Base-by-base conservation (phyloP, 2,888 invertebrate genomes). In the Dugesia japonica region DNA sequence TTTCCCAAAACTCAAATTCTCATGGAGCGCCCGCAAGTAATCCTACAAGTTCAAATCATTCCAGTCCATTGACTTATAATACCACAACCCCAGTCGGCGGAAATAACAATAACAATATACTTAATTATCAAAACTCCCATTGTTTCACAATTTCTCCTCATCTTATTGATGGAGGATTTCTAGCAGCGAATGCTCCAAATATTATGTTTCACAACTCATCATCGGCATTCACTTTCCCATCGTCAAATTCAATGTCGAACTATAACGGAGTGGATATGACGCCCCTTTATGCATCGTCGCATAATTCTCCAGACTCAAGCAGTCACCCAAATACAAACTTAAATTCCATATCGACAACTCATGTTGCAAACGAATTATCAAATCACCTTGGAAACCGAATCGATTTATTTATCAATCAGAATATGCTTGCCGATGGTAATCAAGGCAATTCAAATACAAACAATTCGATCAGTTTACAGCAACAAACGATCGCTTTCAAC, bases 391-490 rank as follows among this genome's bases (percentile, higher is more conserved):
- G 56, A 9, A 56, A 56, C n/a, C 56, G 56, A 56, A 56, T 56
- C 56, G 56, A 56, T n/a, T n/a, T 56, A 56, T 56, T 56, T n/a
- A 56, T 56, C 23, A 56, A 56, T 56, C 56, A 56, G 56, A 56
- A 56, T n/a, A 56, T 56, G 56, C 56, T 13, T n/a, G 56, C 56
- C 7, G 56, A 56, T 7, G 56, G 56, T 9, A 20, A 4, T 7
- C 56, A 4, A 56, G 17, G 17, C 56, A 56, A 56, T 56, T 56
- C 56, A 4, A 56, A 56, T n/a, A 13, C 31, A 31, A 56, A 56
- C 23, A n/a, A 56, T 7, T 56, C 56, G 7, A n/a, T 56, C n/a
- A 13, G 9, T 9, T 23, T 56, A 23, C 56, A 56, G 17, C 56
- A 56, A 56, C 56, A 56, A 56, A 56, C 56, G 17, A 56, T 56